Evolutionary conservation across 1,140 invertebrate genomes (phyloP).

Genomic region (Neotoxoptera formosana): DNA sequence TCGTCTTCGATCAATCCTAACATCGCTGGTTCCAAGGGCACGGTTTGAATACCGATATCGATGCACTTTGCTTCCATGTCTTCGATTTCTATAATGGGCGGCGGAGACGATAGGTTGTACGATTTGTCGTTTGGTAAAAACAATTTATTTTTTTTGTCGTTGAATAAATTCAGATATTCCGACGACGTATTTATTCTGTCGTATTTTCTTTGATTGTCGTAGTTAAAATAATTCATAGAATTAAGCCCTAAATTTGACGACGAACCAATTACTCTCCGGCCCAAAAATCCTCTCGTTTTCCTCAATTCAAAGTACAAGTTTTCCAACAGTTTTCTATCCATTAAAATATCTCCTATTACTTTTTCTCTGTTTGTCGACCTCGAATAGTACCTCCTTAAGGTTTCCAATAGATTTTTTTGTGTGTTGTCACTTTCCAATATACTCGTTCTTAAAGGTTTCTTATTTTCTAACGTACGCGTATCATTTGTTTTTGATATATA

Average conservation of each 20-base stretch:
- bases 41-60: conserved; percentile 69
- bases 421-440: conserved; percentile 66
- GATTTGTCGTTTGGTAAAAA: not conserved
- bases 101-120: conserved; percentile 66
- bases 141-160: conserved; percentile 59
- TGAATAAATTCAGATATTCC: conserved; percentile 61
- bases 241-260: conserved; percentile 33
- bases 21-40: conserved; percentile 68
- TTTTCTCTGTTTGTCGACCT: conserved; percentile 72
- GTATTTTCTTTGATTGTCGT: conserved; percentile 61
- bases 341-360: conserved; percentile 75
- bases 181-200: conserved; percentile 64
- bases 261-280: conserved; percentile 60
- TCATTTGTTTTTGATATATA: conserved; percentile 68
- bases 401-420: conserved; percentile 71
- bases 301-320: conserved; percentile 76
- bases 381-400: conserved; percentile 72
- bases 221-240: not conserved
- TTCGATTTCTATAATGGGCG: conserved; percentile 74
- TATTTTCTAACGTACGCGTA: not conserved
- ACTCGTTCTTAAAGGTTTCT: conserved; percentile 62
- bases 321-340: conserved; percentile 74
- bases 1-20: conserved; percentile 67
- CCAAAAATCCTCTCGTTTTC: conserved; percentile 72
- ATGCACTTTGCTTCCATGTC: conserved; percentile 60